A percentile compares a stretch with the other conserved stretches of the same genome.
These are phyloP conservation scores for Neoaliturus tenellus DNA, from an alignment of 2,888 invertebrate species.

Conservation along the genomic window DNA sequence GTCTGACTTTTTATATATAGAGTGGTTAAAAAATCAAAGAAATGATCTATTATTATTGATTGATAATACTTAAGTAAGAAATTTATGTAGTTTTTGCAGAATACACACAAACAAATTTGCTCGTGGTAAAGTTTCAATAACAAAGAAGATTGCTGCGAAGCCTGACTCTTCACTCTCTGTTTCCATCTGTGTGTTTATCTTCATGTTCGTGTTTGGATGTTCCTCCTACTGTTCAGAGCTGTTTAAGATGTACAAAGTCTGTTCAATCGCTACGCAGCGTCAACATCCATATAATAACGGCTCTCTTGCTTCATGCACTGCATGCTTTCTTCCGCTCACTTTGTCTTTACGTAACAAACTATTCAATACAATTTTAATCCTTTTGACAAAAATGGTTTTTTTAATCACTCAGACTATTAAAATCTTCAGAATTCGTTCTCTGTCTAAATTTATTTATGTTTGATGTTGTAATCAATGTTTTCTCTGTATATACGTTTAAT, in stretches of 20 bases:
- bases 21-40: no score
- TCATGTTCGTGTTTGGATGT: conserved; percentile 33
- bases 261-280: neutral
- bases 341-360: conserved; percentile 2
- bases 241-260: conserved; percentile 19
- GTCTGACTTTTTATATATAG: no score
- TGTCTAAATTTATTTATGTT: conserved; percentile 23
- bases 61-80: no score
- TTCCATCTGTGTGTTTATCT: conserved; percentile 42
- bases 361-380: neutral
- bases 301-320: conserved; percentile 32
- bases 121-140: conserved; percentile 42
- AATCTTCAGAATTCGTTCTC: conserved; percentile 14
- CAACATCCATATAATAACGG: neutral
- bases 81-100: no score
- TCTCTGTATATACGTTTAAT: conserved; percentile 37
- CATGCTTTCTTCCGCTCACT: conserved; percentile 42
- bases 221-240: neutral
- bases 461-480: conserved; percentile 37
- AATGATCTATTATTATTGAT: no score
- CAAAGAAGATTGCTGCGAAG: conserved; percentile 31
- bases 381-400: neutral
- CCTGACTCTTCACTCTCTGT: conserved; percentile 46
- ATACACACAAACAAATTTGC: neutral
- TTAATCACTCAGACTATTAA: neutral